phyloP scores from a whole-genome alignment of 2,113 vertebrate species.

The Maccullochella peelii region DNA sequence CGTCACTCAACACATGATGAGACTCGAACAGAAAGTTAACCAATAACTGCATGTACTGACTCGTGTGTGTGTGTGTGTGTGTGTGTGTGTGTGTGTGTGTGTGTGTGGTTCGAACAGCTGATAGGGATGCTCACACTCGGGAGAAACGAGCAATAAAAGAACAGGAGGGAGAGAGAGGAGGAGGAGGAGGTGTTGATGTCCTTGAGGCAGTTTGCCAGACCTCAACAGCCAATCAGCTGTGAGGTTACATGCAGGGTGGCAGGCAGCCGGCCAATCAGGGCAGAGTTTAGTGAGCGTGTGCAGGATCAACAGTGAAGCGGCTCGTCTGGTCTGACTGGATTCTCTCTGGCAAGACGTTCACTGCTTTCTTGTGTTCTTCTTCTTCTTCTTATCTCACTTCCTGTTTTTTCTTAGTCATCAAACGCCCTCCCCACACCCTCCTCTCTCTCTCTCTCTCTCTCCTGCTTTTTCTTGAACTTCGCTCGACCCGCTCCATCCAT shows the following conservation, averaged over 20 bases:
- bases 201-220: slow-evolving; percentile 54
- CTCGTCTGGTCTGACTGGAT: slow-evolving; percentile 78
- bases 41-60: slow-evolving; percentile 52
- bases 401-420: not conserved
- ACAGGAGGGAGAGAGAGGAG: not conserved
- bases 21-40: slow-evolving; percentile 52
- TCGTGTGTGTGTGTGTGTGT: slow-evolving; percentile 14
- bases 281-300: slow-evolving; percentile 28
- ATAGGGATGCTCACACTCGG: slow-evolving; percentile 56
- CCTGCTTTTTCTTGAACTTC: not conserved
- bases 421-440: not conserved
- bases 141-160: not conserved
- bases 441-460: not conserved
- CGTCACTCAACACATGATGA: slow-evolving; percentile 27
- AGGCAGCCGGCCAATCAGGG: slow-evolving; percentile 52
- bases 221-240: slow-evolving; percentile 51
- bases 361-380: slow-evolving; percentile 26
- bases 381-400: slow-evolving; percentile 45
- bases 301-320: slow-evolving; percentile 49
- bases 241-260: not conserved
- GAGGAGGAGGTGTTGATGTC: slow-evolving; percentile 45
- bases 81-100: not conserved
- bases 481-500: slow-evolving; percentile 22
- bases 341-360: slow-evolving; percentile 1
- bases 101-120: slow-evolving; percentile 1